phyloP scores from a whole-genome alignment of 2,113 vertebrate species.

The Galemys pyrenaicus region DNA sequence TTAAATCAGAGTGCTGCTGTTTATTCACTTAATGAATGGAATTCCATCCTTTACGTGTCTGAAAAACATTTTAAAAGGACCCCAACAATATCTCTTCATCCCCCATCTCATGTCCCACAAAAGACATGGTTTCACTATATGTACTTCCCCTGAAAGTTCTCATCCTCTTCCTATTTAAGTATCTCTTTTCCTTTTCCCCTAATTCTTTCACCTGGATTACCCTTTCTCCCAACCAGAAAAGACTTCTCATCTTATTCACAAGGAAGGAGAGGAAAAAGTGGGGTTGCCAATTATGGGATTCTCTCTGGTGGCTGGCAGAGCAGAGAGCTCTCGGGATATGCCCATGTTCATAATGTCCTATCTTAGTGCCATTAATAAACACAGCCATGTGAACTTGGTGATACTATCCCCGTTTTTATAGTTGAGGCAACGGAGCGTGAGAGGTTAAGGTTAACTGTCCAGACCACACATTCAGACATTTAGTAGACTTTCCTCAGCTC shows the following conservation, averaged over 20 bases:
- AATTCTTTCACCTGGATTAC: background rate
- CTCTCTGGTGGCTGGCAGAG: background rate
- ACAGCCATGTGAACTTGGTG: background rate
- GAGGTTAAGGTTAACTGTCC: background rate
- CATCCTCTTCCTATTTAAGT: background rate
- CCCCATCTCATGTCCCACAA: background rate
- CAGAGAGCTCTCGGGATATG: background rate
- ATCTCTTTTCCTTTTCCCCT: background rate
- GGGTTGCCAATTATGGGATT: background rate
- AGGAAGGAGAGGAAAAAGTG: background rate
- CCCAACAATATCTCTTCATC: background rate
- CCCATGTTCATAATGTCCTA: background rate
- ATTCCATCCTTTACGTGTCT: background rate
- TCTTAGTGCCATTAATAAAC: background rate
- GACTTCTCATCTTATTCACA: background rate
- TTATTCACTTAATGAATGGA: background rate
- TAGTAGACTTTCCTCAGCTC: background rate
- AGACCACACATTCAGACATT: background rate
- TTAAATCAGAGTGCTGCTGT: background rate
- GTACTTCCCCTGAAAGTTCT: background rate
- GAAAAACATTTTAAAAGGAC: background rate
- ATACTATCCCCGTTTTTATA: background rate
- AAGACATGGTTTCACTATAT: accelerated
- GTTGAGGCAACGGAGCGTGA: background rate
- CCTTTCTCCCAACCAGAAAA: background rate